phyloP scores from a whole-genome alignment of 2,113 vertebrate genomes.

The Pygoscelis antarcticus region DNA sequence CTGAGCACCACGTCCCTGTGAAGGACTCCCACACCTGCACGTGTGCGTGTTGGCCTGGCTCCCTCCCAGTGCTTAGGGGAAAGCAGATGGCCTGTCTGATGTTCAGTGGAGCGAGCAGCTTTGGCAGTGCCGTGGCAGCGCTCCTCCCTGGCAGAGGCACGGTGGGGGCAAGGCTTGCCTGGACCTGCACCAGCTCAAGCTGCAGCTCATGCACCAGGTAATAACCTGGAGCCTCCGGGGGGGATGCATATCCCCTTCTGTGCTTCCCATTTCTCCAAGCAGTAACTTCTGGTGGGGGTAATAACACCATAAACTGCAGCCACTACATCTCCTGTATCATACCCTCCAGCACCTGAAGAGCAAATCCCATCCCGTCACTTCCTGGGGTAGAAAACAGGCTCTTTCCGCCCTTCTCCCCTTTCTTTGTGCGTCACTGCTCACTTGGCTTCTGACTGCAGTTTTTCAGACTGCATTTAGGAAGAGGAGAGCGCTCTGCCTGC shows the following conservation, averaged over 20 bases:
- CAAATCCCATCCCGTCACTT: neutral
- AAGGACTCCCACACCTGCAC: neutral
- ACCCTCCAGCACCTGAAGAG: neutral
- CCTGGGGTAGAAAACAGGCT: neutral
- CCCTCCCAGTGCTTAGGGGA: neutral
- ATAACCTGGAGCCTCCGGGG: neutral
- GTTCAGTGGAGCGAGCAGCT: neutral
- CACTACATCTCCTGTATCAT: neutral
- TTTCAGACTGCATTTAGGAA: neutral
- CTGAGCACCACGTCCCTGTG: neutral
- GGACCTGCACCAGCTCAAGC: neutral
- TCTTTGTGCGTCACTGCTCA: neutral
- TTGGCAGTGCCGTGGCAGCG: neutral
- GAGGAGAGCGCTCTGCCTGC: neutral
- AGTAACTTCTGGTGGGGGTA: neutral
- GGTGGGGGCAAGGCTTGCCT: neutral
- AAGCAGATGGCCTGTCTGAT: neutral
- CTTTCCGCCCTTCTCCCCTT: neutral
- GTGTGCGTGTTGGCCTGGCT: neutral
- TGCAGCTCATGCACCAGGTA: neutral
- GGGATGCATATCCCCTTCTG: neutral
- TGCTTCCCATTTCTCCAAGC: neutral
- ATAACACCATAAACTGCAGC: neutral
- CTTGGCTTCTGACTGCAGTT: neutral
- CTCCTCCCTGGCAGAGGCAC: accelerated